Percentiles rank a stretch among this genome's conserved stretches.
Evolutionary conservation across 1,140 invertebrate genomes (phyloP).

Genomic region (Drosophila ogumai): DNA sequence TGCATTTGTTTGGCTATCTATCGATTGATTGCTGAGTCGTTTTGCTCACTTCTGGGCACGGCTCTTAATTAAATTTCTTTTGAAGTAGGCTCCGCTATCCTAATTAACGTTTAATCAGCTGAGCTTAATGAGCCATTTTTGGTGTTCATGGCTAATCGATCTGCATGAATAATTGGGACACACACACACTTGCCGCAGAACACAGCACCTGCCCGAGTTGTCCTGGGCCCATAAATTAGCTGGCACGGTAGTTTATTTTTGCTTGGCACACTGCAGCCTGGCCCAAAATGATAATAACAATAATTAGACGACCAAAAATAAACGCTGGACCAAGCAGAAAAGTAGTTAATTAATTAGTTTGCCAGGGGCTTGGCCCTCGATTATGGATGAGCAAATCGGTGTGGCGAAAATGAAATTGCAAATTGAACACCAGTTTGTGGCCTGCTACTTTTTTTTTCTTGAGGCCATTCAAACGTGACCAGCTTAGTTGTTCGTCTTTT

Average conservation of each 20-base stretch:
- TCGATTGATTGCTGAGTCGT: conserved; percentile 51
- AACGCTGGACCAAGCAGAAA: conserved; percentile 48
- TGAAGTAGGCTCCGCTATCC: conserved; percentile 51
- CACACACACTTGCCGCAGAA: conserved; percentile 23
- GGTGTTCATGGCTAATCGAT: conserved; percentile 67
- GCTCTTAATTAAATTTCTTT: conserved; percentile 73
- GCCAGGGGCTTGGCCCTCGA: conserved; percentile 22
- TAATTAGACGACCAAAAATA: conserved; percentile 48
- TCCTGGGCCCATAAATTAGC: conserved; percentile 49
- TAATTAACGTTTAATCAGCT: conserved; percentile 76
- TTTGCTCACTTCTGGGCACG: conserved; percentile 32
- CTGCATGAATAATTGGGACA: conserved; percentile 71
- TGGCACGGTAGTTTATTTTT: not conserved
- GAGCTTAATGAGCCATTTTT: conserved; percentile 61
- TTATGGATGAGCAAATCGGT: conserved; percentile 50
- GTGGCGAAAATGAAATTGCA: conserved; percentile 45
- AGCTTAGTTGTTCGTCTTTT: conserved; percentile 34
- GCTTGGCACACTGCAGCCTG: conserved; percentile 4
- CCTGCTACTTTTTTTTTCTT: conserved; percentile 2
- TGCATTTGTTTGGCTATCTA: conserved; percentile 54
- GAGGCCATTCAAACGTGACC: conserved; percentile 57
- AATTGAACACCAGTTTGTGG: conserved; percentile 40
- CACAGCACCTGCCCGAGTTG: conserved; percentile 20
- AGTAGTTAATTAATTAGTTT: conserved; percentile 72
- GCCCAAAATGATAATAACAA: conserved; percentile 50